Percentiles rank a stretch among this genome's conserved stretches.
phyloP scores from a whole-genome alignment of 2,888 invertebrate species.

The Octonoba sinensis region DNA sequence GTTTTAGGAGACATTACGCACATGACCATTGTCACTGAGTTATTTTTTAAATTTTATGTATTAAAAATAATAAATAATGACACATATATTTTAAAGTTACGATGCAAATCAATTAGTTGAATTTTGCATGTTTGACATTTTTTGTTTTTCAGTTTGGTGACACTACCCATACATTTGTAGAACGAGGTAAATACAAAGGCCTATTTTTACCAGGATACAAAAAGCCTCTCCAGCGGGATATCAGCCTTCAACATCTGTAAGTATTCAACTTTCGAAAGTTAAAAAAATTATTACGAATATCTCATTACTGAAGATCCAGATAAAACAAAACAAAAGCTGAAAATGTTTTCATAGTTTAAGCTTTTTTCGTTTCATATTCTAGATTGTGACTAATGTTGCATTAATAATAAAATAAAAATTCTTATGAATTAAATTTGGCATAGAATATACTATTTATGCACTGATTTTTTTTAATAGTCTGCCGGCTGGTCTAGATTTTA shows the following conservation, averaged over 20 bases:
- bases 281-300: background rate
- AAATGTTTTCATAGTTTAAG: no score
- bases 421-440: no score
- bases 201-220: slow-evolving; percentile 88
- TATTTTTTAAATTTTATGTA: no score
- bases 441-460: background rate
- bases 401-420: no score
- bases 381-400: no score
- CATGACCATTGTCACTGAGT: no score
- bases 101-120: background rate
- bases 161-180: slow-evolving; percentile 94
- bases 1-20: no score
- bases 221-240: slow-evolving; percentile 74
- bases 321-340: no score
- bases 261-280: slow-evolving; percentile 46
- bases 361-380: no score
- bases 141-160: slow-evolving; percentile 86
- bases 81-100: background rate
- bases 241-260: slow-evolving; percentile 74
- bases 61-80: no score
- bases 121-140: background rate
- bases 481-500: slow-evolving; percentile 74
- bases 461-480: slow-evolving; percentile 36
- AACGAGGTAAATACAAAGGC: slow-evolving; percentile 84
- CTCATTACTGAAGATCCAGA: background rate